phyloP scores from a whole-genome alignment of 2,797 vertebrate genomes.

The Cirrhinus mrigala region DNA sequence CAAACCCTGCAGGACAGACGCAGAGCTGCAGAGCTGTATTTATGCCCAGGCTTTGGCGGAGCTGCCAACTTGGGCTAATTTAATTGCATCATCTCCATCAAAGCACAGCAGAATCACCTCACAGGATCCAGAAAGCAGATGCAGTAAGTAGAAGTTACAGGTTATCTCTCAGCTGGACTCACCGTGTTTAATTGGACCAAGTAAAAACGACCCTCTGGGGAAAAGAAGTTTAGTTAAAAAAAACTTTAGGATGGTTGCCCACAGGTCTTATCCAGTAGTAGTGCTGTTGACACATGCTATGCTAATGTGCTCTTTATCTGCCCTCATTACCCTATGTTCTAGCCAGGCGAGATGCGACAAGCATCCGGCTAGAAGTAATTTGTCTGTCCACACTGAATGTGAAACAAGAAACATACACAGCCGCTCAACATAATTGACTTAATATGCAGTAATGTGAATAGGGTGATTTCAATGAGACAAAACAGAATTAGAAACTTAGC shows the following conservation, averaged over 20 bases:
- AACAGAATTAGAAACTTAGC: not conserved
- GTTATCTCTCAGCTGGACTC: constrained; percentile 15
- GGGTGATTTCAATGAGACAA: not conserved
- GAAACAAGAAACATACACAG: constrained; percentile 11
- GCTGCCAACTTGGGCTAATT: constrained; percentile 33
- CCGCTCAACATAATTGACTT: not conserved
- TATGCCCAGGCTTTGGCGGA: constrained; percentile 16
- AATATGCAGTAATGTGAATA: not conserved
- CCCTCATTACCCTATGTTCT: constrained; percentile 19
- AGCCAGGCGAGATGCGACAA: constrained; percentile 3
- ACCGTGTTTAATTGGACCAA: constrained; percentile 6
- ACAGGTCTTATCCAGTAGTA: constrained; percentile 8
- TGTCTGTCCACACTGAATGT: constrained; percentile 7
- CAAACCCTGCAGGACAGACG: constrained; percentile 22
- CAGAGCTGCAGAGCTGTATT: not conserved
- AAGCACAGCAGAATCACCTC: constrained; percentile 22
- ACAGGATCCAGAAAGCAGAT: constrained; percentile 14
- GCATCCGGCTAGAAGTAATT: constrained; percentile 10
- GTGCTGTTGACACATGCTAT: constrained; percentile 39
- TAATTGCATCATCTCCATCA: constrained; percentile 26
- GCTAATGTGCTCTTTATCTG: constrained; percentile 49
- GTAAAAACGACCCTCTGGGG: not conserved
- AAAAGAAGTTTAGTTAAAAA: not conserved
- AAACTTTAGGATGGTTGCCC: not conserved
- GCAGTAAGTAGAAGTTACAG: not conserved